Conservation (phyloP, 2,113 vertebrate species). For the Cichladusa arquata region DNA sequence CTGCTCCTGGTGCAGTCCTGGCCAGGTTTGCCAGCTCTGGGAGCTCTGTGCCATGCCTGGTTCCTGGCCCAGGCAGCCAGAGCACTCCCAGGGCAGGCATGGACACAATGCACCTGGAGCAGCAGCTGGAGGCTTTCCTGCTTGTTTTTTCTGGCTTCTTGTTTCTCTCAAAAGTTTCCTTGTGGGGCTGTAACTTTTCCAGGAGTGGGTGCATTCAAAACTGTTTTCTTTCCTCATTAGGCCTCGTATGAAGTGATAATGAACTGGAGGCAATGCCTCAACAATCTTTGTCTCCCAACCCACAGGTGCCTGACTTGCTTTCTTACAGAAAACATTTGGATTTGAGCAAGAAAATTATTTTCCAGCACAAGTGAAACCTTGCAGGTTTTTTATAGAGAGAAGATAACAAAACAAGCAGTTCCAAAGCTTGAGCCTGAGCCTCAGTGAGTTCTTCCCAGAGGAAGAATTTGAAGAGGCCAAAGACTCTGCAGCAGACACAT, state of each 20-base stretch:
- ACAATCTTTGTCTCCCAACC: background rate
- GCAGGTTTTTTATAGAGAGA: background rate
- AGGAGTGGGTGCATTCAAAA: background rate
- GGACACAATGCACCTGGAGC: background rate
- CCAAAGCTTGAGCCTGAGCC: background rate
- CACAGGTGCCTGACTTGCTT: background rate
- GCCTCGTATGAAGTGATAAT: background rate
- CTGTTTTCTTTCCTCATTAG: background rate
- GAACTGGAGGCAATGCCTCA: background rate
- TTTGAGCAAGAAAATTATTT: background rate
- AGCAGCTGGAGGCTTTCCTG: background rate
- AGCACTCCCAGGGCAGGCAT: fast-evolving
- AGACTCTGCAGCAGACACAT: background rate
- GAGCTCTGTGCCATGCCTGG: background rate
- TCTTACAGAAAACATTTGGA: background rate
- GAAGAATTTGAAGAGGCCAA: background rate
- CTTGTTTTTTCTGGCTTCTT: background rate
- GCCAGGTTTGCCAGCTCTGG: background rate
- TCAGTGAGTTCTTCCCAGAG: background rate
- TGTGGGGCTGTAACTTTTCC: background rate
- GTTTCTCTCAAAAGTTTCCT: background rate
- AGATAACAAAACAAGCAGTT: background rate
- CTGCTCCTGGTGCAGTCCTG: fast-evolving
- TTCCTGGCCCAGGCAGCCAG: fast-evolving
- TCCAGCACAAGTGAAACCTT: background rate